Percentiles rank a stretch among this genome's conserved stretches.
These are phyloP conservation scores for Heliconius congener DNA, from an alignment of 1,140 invertebrate species.

Conservation along the genomic window DNA sequence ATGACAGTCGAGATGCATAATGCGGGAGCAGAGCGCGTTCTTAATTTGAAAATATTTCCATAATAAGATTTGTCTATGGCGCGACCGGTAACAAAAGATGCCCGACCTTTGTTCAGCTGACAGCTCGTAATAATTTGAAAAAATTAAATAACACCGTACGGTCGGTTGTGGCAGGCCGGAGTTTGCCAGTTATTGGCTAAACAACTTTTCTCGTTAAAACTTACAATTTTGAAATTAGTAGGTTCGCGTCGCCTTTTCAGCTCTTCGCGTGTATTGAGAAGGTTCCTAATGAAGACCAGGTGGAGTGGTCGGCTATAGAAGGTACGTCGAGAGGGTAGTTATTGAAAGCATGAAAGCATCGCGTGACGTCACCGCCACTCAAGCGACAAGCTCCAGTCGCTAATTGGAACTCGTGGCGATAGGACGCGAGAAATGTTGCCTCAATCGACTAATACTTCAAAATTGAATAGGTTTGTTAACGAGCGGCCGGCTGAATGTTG, in stretches of 20 bases:
- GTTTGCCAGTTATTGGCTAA: constrained; percentile 71
- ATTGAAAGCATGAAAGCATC: constrained; percentile 76
- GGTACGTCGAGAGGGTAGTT: constrained; percentile 78
- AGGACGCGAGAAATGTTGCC: constrained; percentile 77
- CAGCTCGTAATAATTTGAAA: constrained; percentile 72
- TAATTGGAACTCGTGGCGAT: constrained; percentile 79
- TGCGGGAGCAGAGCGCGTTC: constrained; percentile 77
- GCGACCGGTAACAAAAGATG: constrained; percentile 74
- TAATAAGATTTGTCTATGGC: constrained; percentile 81
- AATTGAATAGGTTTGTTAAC: constrained; percentile 80
- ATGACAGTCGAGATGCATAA: constrained; percentile 79
- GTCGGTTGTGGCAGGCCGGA: constrained; percentile 43
- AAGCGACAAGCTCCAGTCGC: constrained; percentile 75
- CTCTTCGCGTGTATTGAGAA: constrained; percentile 70
- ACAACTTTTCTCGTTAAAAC: constrained; percentile 76
- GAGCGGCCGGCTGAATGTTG: constrained; percentile 76
- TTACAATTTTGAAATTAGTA: constrained; percentile 74
- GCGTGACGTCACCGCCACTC: constrained; percentile 78
- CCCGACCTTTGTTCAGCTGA: constrained; percentile 68
- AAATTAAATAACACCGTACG: constrained; percentile 71
- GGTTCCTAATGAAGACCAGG: constrained; percentile 78
- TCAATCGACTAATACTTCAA: constrained; percentile 80
- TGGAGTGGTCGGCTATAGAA: constrained; percentile 77
- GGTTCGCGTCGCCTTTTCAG: constrained; percentile 70
- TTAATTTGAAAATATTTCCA: constrained; percentile 82